These are phyloP conservation scores for Gymnocypris eckloni DNA, from an alignment of 2,797 vertebrate genomes.

Conservation along the genomic window DNA sequence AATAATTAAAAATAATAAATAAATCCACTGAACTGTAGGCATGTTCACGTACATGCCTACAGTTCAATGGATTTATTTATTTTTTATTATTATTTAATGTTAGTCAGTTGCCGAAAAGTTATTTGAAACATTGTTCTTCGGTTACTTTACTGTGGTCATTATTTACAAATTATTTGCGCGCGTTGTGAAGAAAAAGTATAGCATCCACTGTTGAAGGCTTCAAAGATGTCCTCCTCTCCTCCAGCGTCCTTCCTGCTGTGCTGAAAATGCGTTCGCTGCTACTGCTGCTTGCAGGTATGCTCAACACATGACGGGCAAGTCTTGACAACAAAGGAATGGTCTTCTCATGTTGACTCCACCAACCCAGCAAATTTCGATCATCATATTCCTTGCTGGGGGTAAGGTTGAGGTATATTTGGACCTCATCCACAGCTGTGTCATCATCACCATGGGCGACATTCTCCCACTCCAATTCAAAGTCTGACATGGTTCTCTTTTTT, in stretches of 20 bases:
- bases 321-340: not conserved
- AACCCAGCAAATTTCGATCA: not conserved
- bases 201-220: not conserved
- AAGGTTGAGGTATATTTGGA: constrained; percentile 6
- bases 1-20: not conserved
- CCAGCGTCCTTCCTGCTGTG: constrained; percentile 8
- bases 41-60: not conserved
- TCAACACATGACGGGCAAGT: not conserved
- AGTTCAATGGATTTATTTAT: too few species aligned
- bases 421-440: constrained; percentile 11
- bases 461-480: constrained; percentile 13
- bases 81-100: too few species aligned
- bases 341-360: not conserved
- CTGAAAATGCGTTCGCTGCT: not conserved
- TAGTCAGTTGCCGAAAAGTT: too few species aligned
- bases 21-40: not conserved
- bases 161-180: not conserved
- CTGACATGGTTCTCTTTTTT: not conserved
- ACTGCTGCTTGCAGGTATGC: not conserved
- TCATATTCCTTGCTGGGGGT: not conserved
- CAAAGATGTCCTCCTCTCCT: not conserved
- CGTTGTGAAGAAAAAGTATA: not conserved
- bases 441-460: not conserved
- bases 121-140: too few species aligned
- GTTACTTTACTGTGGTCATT: not conserved